Evolutionary conservation across 2,797 vertebrate species (phyloP).

Genomic region (Dermochelys coriacea): DNA sequence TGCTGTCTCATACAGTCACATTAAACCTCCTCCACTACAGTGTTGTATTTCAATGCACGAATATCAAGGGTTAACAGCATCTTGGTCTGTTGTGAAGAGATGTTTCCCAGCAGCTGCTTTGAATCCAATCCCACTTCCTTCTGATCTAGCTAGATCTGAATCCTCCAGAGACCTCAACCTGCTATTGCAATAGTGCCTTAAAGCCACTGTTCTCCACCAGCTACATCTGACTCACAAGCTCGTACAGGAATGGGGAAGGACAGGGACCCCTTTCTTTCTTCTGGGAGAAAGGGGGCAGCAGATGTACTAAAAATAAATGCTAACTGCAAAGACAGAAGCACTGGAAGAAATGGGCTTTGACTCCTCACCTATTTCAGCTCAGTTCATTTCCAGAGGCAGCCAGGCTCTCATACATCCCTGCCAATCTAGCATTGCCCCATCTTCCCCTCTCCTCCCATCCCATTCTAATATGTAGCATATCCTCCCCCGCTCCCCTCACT

Average conservation of each 20-base stretch:
- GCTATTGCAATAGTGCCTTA: conserved; percentile 38
- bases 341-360: background rate
- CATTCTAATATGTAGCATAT: background rate
- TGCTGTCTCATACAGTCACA: conserved; percentile 59
- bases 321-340: background rate
- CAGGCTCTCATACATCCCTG: background rate
- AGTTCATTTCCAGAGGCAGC: background rate
- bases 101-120: conserved; percentile 57
- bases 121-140: conserved; percentile 29
- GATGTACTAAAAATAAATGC: rapidly evolving
- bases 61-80: conserved; percentile 40
- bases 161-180: conserved; percentile 52
- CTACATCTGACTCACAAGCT: background rate
- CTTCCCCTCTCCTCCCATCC: too few species aligned
- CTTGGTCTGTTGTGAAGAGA: conserved; percentile 27
- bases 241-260: background rate
- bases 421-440: too few species aligned
- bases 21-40: conserved; percentile 34
- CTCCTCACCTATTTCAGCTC: rapidly evolving
- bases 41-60: conserved; percentile 33
- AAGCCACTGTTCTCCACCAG: background rate
- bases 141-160: conserved; percentile 60
- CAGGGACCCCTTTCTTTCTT: background rate
- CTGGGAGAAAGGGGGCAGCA: background rate
- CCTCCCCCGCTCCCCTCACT: too few species aligned